phyloP scores from a whole-genome alignment of 1,140 invertebrate genomes.

The Drosophila albomicans region DNA sequence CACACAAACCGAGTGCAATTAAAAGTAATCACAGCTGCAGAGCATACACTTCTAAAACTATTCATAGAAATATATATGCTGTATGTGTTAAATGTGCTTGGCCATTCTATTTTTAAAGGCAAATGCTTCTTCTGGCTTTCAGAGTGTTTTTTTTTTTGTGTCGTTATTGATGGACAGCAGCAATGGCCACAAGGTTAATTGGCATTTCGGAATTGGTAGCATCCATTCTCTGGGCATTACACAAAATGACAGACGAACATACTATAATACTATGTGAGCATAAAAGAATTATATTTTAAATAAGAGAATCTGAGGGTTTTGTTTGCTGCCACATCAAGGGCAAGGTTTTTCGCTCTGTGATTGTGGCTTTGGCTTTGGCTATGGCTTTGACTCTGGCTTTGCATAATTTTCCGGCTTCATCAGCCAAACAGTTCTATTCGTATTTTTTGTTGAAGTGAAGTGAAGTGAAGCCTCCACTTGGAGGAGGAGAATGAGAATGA shows the following conservation, averaged over 20 bases:
- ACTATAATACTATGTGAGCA: not conserved
- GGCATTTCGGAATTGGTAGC: slow-evolving; percentile 19
- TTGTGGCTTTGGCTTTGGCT: slow-evolving; percentile 36
- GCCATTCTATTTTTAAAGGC: slow-evolving; percentile 32
- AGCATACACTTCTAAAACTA: not conserved
- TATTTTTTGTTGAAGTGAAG: not conserved
- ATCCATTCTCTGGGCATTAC: slow-evolving; percentile 29
- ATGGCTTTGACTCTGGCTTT: slow-evolving; percentile 33
- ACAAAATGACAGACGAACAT: slow-evolving; percentile 4
- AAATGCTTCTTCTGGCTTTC: slow-evolving; percentile 14
- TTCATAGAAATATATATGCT: not conserved
- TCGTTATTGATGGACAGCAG: slow-evolving; percentile 22
- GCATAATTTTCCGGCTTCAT: slow-evolving; percentile 30
- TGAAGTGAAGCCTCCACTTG: not conserved
- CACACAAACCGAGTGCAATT: slow-evolving; percentile 6
- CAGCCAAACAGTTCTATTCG: slow-evolving; percentile 29
- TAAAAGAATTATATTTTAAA: slow-evolving; percentile 2
- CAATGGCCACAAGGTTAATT: slow-evolving; percentile 32
- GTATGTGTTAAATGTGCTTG: slow-evolving; percentile 12
- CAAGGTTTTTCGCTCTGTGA: slow-evolving; percentile 25
- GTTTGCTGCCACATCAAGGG: slow-evolving; percentile 23
- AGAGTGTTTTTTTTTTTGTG: not conserved
- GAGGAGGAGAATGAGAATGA: slow-evolving; percentile 2
- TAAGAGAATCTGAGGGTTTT: slow-evolving; percentile 11
- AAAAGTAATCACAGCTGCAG: not conserved